Base-by-base conservation (phyloP, 2,797 vertebrate species). In the Microctenopoma steveboyesi region DNA sequence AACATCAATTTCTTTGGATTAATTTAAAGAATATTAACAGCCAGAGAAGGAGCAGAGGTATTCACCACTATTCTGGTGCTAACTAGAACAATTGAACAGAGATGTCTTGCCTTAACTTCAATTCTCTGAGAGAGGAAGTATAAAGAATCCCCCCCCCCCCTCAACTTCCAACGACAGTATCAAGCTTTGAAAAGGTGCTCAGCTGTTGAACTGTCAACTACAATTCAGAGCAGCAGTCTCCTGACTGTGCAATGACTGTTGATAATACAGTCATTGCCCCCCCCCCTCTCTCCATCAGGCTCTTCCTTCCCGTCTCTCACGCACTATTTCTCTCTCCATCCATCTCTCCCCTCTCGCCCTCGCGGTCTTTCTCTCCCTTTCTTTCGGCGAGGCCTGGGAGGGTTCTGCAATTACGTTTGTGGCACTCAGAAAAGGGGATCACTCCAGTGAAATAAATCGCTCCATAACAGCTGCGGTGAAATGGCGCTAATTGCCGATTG, bases 401-500 rank as follows among this genome's bases (percentile, higher is more conserved):
- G 80, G 76, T 84, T 88, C 81, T 83, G 91, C 88, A 91, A 91
- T 92, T 91, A 91, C 8, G 71, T 87, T 83, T 52, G 77, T 80
- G 87, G 82, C 51, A 69, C 82, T 84, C 76, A 74, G 78, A 86
- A 84, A 86, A 89, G 81, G 89, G 78, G 69, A 85, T 85, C 91
- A 92, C 89, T 93, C 88, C 92, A 93, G 78, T 79, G 90, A 88
- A 93, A 92, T 87, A 93, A 89, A 91, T 92, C 81, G 78, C 78
- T 79, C 77, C 77, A 82, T 92, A 87, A 87, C 89, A 95, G 93
- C 93, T 95, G 89, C 81, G 87, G 83, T 94, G 95, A 92, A 94
- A 95, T 91, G 87, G 76, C 78, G 79, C 88, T 96, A 95, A 95
- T 93, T 95, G 85, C 88, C 82, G 92, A 93, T 93, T 94, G 94